Base-by-base conservation (phyloP, 2,113 vertebrate species). In the Girardinichthys multiradiatus region DNA sequence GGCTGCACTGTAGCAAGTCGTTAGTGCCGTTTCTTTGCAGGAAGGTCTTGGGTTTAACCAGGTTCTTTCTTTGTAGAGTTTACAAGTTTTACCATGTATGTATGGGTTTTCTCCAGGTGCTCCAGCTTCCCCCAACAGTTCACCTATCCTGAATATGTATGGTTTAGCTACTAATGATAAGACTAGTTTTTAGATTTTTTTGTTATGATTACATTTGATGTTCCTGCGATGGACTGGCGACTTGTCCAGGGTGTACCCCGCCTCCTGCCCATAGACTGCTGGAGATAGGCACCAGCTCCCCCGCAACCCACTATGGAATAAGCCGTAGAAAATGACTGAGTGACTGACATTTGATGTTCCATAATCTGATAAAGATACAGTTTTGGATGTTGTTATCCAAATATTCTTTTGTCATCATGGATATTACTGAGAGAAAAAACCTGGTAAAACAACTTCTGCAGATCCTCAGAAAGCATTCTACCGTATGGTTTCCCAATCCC, bases 321-420 rank as follows among this genome's bases (percentile, higher is more conserved):
- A n/a, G n/a, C n/a, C n/a, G n/a, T n/a, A n/a, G n/a, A n/a, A n/a
- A n/a, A n/a, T n/a, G n/a, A n/a, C n/a, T n/a, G n/a, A n/a, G n/a
- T n/a, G n/a, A n/a, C n/a, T n/a, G n/a, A n/a, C n/a, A n/a, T 29
- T 58, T 33, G 3, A 45, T 5, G 6, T 70, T 12, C 15, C 63
- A 21, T 57, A 42, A 68, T 57, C 26, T 65, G 28, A 64, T 54
- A 64, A 21, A 48, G 30, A 78, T 39, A 60, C 61, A 64, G 64
- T 19, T 62, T 72, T 58, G 45, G 3, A 27, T 74, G 45, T 21
- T 48, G 17, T 57, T 67, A 57, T 76, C 72, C 85, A 85, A 81
- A 86, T 90, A 77, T 82, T 73, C 54, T 30, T 2, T 7, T 81
- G 58, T 70, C 68, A 73, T 74, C 72, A 63, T 59, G 19, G 31